These are phyloP conservation scores for Forbesichthys agassizii DNA, from an alignment of 2,113 vertebrate genomes.

Conservation along the genomic window DNA sequence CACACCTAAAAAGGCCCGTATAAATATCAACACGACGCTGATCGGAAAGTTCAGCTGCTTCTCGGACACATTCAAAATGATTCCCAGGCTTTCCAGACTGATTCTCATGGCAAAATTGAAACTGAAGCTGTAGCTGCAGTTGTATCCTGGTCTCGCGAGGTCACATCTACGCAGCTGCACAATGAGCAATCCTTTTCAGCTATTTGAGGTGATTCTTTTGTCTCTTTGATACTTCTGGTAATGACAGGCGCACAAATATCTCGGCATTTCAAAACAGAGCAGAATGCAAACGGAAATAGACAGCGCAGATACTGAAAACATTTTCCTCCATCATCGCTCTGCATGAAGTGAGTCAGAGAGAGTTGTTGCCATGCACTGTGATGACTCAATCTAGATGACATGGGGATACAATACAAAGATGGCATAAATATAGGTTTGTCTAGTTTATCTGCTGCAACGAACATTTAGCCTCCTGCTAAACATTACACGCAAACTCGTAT, in stretches of 20 bases:
- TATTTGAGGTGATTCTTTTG: not conserved
- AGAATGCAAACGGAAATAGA: conserved; percentile 14
- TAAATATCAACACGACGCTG: no score
- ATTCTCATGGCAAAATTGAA: no score
- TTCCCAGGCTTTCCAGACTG: no score
- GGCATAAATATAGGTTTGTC: not conserved
- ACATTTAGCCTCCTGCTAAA: not conserved
- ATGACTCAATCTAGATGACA: conserved; percentile 21
- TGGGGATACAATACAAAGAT: not conserved
- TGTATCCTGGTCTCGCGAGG: no score
- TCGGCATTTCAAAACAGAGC: not conserved
- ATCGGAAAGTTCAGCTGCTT: no score
- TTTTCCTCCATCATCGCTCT: not conserved
- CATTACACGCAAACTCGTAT: no score
- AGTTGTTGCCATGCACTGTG: conserved; percentile 23
- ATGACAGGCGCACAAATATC: not conserved
- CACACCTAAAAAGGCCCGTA: no score
- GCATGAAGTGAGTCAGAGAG: conserved; percentile 17
- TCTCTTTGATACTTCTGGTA: not conserved
- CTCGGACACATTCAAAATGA: no score
- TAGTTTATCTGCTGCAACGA: not conserved
- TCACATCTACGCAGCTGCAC: conserved; percentile 4
- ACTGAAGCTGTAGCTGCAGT: no score
- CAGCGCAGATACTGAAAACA: conserved; percentile 8
- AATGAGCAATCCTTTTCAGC: not conserved